Evolutionary conservation across 2,888 invertebrate genomes (phyloP).

Genomic region (Metacarcinus magister): DNA sequence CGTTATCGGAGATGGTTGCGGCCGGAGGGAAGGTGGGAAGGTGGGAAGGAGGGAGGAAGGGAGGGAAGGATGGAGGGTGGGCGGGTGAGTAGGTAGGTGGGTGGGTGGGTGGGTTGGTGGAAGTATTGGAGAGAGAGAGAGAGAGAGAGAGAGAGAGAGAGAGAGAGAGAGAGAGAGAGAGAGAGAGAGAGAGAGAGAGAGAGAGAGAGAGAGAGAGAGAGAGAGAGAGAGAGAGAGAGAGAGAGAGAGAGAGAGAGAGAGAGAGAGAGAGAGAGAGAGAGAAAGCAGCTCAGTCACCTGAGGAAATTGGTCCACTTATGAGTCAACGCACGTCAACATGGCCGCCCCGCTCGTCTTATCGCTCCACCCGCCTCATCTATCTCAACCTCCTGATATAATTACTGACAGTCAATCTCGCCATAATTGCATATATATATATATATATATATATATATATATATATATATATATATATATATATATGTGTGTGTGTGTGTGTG

Average conservation of each 20-base stretch:
- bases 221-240: neutral
- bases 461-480: constrained; percentile 44
- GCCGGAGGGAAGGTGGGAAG: neutral
- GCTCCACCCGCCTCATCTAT: neutral
- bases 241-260: constrained; percentile 12
- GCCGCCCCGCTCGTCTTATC: constrained; percentile 1
- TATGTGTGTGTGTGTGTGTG: constrained; percentile 36
- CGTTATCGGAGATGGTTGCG: constrained; percentile 9
- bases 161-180: neutral
- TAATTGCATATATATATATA: neutral
- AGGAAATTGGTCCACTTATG: neutral
- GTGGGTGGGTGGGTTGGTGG: too few species aligned
- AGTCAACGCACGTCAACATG: neutral
- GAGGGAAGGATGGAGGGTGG: neutral
- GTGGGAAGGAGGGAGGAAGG: neutral
- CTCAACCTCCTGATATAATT: neutral
- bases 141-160: too few species aligned
- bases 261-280: constrained; percentile 29
- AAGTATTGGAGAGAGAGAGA: too few species aligned
- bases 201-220: constrained; percentile 7
- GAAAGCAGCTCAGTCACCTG: neutral
- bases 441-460: constrained; percentile 55
- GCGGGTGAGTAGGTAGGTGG: neutral
- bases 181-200: neutral
- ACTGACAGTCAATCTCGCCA: neutral